Evolutionary conservation across 2,113 vertebrate genomes (phyloP), one percentile per base, ranked within the genome.

Genomic region (Nymphicus hollandicus): DNA sequence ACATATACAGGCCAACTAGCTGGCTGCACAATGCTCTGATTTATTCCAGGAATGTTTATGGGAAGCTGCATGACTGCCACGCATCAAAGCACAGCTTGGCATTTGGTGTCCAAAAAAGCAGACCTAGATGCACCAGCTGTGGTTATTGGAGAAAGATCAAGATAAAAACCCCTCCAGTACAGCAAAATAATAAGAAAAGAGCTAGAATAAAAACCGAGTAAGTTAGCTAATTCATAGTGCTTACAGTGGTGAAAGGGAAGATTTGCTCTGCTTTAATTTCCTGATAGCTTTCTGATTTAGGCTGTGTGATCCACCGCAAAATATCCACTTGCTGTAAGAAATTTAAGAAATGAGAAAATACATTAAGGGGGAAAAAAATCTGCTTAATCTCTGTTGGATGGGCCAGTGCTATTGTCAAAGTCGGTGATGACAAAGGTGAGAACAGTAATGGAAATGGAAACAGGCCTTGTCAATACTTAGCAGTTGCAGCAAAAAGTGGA

Each of bases 1-100:
- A n/a, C 2, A 1, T 29, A 8, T 18, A 25, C n/a, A 63, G 52
- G 28, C 1, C 1, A 22, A 29, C 1, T 7, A 84, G 7, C 7
- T 65, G 64, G 25, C 37, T 55, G 29, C 23, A 25, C 25, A 52
- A 33, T 17, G 44, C 25, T 68, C 39, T 64, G 44, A 43, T 73
- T 77, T 81, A 47, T 81, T 73, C 46, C 55, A 65, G n/a, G 13
- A 84, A 7, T 37, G 7, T 70, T 56, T 33, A 2, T 50, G 65
- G 39, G 28, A 52, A 81, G 60, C 23, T 77, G 35, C 17, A 11
- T 4, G 16, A 46, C 9, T 8, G 22, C 44, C 29, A 39, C 17
- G 31, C 11, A 9, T 27, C 50, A 37, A 61, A 19, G 17, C 23
- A 69, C 35, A 58, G 24, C 20, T 20, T 58, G 43, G 37, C 25